Conservation (phyloP, 2,113 vertebrate genomes). For the Ctenomys sociabilis region DNA sequence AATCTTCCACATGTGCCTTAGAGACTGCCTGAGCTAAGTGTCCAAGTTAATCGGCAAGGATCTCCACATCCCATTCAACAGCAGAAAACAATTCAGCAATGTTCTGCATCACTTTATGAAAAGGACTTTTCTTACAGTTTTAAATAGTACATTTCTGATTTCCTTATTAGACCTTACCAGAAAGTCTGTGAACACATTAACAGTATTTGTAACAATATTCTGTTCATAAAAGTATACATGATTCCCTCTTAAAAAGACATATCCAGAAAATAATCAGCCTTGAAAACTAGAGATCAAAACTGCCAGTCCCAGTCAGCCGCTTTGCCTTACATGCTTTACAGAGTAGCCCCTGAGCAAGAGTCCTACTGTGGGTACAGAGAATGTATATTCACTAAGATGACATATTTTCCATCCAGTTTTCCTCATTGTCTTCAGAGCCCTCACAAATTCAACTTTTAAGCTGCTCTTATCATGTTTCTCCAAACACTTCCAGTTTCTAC, state of each 20-base stretch:
- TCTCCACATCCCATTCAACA: background rate
- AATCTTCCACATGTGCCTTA: background rate
- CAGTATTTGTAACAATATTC: background rate
- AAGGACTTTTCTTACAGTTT: background rate
- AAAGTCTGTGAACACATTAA: background rate
- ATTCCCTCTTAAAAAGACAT: background rate
- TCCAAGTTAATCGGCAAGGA: background rate
- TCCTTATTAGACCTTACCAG: background rate
- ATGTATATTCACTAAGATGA: background rate
- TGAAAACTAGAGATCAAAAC: background rate
- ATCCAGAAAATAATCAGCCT: background rate
- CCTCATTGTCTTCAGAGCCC: background rate
- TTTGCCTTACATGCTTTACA: rapidly evolving
- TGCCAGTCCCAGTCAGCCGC: background rate
- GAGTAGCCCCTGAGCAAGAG: background rate
- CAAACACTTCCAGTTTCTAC: background rate
- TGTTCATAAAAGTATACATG: background rate
- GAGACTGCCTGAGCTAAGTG: background rate
- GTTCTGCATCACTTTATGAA: background rate
- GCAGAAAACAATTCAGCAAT: background rate
- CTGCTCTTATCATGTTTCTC: background rate
- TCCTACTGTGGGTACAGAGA: background rate
- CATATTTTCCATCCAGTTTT: background rate
- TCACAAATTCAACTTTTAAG: background rate
- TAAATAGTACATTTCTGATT: background rate